Percentiles rank a stretch among this genome's conserved stretches.
Evolutionary conservation across 1,140 invertebrate genomes (phyloP).

Genomic region (Pristionchus pacificus): DNA sequence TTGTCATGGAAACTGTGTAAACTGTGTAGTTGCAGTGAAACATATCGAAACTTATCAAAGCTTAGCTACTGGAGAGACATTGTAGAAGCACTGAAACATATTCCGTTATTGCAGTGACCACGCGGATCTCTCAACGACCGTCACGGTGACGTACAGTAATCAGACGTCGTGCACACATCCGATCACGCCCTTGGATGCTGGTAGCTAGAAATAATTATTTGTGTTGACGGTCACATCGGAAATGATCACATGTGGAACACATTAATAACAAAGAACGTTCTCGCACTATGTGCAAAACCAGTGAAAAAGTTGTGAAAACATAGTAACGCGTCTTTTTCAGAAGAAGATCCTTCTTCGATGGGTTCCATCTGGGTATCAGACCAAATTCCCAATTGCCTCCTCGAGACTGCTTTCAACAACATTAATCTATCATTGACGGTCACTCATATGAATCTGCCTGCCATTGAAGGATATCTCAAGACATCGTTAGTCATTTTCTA

Average conservation of each 20-base stretch:
- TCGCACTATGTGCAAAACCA: too few relatives aligned
- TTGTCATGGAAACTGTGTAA: background rate
- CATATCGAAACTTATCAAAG: too few relatives aligned
- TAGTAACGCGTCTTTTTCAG: too few relatives aligned
- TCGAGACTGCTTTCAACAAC: slow-evolving; percentile 20
- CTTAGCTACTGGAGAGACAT: too few relatives aligned
- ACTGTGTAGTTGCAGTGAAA: background rate
- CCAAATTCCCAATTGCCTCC: slow-evolving; percentile 29
- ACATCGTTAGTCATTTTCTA: slow-evolving; percentile 12
- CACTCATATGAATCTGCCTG: slow-evolving; percentile 22
- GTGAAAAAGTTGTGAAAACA: too few relatives aligned
- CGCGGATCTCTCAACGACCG: background rate
- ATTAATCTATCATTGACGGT: slow-evolving; percentile 16
- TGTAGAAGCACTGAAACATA: background rate
- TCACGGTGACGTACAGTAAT: background rate
- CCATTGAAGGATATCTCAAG: slow-evolving; percentile 19
- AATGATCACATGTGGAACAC: too few relatives aligned
- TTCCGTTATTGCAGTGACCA: background rate
- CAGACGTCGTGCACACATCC: background rate
- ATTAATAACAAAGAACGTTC: too few relatives aligned
- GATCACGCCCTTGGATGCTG: too few relatives aligned
- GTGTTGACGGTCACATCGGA: too few relatives aligned
- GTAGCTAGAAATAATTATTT: too few relatives aligned
- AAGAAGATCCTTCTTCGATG: too few relatives aligned
- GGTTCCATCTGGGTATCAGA: background rate